phyloP scores from a whole-genome alignment of 2,888 invertebrate species.

The Chrysolina oricalcia region DNA sequence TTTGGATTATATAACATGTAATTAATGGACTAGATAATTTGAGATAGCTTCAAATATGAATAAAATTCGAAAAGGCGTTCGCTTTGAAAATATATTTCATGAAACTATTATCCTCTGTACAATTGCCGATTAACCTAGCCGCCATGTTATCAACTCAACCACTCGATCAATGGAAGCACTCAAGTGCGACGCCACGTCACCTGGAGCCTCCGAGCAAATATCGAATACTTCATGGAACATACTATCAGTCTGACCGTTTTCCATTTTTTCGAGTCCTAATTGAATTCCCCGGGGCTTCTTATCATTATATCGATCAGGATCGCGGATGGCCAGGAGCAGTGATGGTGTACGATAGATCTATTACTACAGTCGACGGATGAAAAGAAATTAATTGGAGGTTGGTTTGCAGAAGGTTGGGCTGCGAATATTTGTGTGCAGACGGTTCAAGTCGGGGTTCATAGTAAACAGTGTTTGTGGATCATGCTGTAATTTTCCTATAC shows the following conservation, averaged over 20 bases:
- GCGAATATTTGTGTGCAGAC: background rate
- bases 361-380: slow-evolving; percentile 13
- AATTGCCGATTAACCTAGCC: background rate
- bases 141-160: slow-evolving; percentile 26
- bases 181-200: slow-evolving; percentile 32
- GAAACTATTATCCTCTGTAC: background rate
- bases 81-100: background rate
- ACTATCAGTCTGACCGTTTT: slow-evolving; percentile 45
- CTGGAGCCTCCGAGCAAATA: slow-evolving; percentile 44
- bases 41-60: too few species aligned
- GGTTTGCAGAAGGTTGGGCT: background rate
- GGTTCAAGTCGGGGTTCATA: background rate
- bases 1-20: too few species aligned
- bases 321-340: slow-evolving; percentile 15
- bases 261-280: slow-evolving; percentile 47
- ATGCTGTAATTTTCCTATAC: background rate
- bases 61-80: too few species aligned
- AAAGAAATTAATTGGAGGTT: slow-evolving; percentile 3
- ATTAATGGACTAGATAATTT: too few species aligned
- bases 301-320: slow-evolving; percentile 41
- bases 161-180: slow-evolving; percentile 17
- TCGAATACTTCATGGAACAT: slow-evolving; percentile 48
- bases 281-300: slow-evolving; percentile 40
- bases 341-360: slow-evolving; percentile 14
- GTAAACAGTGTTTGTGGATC: background rate